phyloP scores from a whole-genome alignment of 2,797 vertebrate species.

The Channallabes apus region DNA sequence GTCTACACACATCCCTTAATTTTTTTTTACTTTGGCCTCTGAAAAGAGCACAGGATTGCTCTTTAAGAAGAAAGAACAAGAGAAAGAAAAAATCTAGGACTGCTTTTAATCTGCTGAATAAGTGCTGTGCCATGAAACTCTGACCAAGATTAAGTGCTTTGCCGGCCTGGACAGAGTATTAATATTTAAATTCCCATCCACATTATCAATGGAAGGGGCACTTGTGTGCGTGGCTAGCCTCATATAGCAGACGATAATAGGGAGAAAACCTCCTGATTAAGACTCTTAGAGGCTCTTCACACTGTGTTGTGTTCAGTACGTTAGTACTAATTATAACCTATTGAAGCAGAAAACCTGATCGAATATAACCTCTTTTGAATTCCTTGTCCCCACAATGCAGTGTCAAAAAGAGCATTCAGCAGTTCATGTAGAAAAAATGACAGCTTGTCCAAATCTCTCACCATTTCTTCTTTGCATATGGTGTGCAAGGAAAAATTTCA shows the following conservation, averaged over 20 bases:
- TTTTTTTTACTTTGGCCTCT: slow-evolving; percentile 60
- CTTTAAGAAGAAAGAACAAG: slow-evolving; percentile 49
- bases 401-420: slow-evolving; percentile 99
- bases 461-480: slow-evolving; percentile 88
- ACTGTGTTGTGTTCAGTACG: slow-evolving; percentile 92
- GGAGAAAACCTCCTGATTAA: slow-evolving; percentile 93
- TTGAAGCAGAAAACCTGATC: slow-evolving; percentile 99
- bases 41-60: slow-evolving; percentile 70
- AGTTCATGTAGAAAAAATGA: slow-evolving; percentile 89
- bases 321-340: slow-evolving; percentile 97
- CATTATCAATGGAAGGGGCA: slow-evolving; percentile 83
- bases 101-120: slow-evolving; percentile 82
- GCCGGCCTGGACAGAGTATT: slow-evolving; percentile 76
- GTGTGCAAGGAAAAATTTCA: slow-evolving; percentile 80
- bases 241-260: slow-evolving; percentile 88
- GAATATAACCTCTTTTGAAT: slow-evolving; percentile 99
- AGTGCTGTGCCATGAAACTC: slow-evolving; percentile 81
- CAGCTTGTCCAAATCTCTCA: slow-evolving; percentile 82
- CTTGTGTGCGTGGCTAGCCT: slow-evolving; percentile 81
- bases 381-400: slow-evolving; percentile 96
- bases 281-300: slow-evolving; percentile 90
- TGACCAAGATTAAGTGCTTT: slow-evolving; percentile 76
- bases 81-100: slow-evolving; percentile 64
- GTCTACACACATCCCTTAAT: slow-evolving; percentile 75
- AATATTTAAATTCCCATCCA: slow-evolving; percentile 85